These are phyloP conservation scores for Myrmecophaga tridactyla DNA, from an alignment of 2,113 vertebrate species.

Conservation along the genomic window DNA sequence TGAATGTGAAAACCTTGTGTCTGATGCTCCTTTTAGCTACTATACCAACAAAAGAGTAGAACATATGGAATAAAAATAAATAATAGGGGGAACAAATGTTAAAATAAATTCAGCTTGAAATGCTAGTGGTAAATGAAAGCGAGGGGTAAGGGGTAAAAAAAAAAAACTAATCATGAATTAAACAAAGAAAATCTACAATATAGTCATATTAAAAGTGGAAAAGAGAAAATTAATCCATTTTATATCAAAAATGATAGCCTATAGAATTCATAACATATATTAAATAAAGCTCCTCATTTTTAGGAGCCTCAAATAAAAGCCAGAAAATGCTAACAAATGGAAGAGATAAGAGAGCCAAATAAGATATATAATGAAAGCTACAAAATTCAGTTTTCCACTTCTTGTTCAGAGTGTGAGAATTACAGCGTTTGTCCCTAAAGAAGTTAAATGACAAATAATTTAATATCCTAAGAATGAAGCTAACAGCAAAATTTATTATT, in stretches of 20 bases:
- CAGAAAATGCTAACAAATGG: slow-evolving; percentile 6
- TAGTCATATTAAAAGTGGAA: neutral
- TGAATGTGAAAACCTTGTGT: no score
- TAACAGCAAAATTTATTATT: slow-evolving; percentile 33
- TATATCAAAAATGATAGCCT: neutral
- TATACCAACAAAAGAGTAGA: no score
- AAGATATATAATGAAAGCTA: slow-evolving; percentile 4
- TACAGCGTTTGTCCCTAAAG: neutral
- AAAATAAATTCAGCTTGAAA: no score
- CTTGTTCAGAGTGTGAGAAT: neutral
- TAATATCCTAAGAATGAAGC: neutral
- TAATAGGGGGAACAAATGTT: no score
- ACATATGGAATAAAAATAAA: no score
- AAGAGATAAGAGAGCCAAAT: neutral
- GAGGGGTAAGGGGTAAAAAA: no score
- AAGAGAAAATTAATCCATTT: neutral
- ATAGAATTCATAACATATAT: neutral
- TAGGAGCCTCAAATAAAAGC: slow-evolving; percentile 35
- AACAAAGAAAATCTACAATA: slow-evolving; percentile 12
- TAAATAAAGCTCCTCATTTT: neutral
- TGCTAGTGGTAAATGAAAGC: no score
- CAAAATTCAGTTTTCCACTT: neutral
- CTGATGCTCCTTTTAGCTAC: no score
- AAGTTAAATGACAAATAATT: slow-evolving; percentile 6
- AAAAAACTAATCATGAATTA: no score